Conservation (phyloP, 2,113 vertebrate species). For the Pitta sordida region DNA sequence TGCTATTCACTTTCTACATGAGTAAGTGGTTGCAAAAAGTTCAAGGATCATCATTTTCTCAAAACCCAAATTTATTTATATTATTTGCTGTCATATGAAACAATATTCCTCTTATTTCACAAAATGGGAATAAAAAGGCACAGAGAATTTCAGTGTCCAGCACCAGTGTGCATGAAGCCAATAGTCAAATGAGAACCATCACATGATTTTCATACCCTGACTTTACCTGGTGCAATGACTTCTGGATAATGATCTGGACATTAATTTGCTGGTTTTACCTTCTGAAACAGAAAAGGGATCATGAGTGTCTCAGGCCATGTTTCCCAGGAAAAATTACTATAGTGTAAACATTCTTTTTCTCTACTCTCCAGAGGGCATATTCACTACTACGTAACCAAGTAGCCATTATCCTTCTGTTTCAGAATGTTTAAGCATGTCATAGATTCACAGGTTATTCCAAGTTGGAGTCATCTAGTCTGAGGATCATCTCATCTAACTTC, state of each 20-base stretch:
- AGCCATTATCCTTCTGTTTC: neutral
- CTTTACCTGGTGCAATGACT: neutral
- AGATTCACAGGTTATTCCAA: no score
- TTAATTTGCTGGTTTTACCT: neutral
- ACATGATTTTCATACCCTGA: neutral
- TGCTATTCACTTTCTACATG: neutral
- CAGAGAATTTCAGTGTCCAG: neutral
- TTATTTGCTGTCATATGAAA: neutral
- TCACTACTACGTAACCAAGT: neutral
- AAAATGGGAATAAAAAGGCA: neutral
- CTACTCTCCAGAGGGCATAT: neutral
- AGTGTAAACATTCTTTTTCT: neutral
- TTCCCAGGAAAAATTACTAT: neutral
- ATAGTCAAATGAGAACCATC: neutral
- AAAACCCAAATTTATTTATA: neutral
- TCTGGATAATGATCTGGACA: neutral
- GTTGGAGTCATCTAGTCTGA: no score
- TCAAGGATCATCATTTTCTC: neutral
- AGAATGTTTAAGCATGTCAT: slow-evolving; percentile 12
- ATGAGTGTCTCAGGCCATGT: neutral
- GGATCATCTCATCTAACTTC: no score
- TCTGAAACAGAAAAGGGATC: neutral
- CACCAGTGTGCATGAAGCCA: neutral
- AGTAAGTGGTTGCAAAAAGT: neutral
- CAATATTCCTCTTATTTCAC: neutral